Percentiles rank a stretch among this genome's conserved stretches.
Evolutionary conservation across 2,113 vertebrate genomes (phyloP).

Genomic region (Parotia lawesii): DNA sequence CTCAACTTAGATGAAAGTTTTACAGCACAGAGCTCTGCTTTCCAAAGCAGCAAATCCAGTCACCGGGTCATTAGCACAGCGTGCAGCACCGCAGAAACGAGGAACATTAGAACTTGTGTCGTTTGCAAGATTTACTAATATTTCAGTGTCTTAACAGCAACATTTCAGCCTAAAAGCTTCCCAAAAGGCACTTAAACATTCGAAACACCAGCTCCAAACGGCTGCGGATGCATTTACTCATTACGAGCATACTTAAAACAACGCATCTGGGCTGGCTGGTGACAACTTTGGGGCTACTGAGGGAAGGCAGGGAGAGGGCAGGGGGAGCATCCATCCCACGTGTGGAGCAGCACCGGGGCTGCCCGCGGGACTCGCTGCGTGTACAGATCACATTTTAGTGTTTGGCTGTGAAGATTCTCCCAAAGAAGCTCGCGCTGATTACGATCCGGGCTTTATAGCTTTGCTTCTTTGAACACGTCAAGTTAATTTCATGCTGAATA

Average conservation of each 20-base stretch:
- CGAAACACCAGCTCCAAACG: not conserved
- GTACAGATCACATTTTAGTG: not conserved
- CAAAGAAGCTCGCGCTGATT: not conserved
- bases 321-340: not conserved
- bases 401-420: not conserved
- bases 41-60: slow-evolving; percentile 67
- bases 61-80: slow-evolving; percentile 72
- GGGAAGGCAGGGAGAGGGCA: not conserved
- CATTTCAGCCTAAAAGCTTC: slow-evolving; percentile 37
- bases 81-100: slow-evolving; percentile 19
- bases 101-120: slow-evolving; percentile 14
- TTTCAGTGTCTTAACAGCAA: slow-evolving; percentile 59
- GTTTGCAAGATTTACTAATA: slow-evolving; percentile 59
- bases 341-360: not conserved
- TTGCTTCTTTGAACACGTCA: slow-evolving; percentile 13
- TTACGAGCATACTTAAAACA: not conserved
- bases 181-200: slow-evolving; percentile 45
- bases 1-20: slow-evolving; percentile 72
- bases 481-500: slow-evolving; percentile 55
- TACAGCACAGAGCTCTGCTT: slow-evolving; percentile 62
- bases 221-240: not conserved
- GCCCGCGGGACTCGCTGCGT: not conserved
- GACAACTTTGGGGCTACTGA: not conserved
- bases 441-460: not conserved
- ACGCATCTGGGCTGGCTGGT: not conserved